Evolutionary conservation across 2,888 invertebrate species (phyloP).

Genomic region (Celastrina argiolus): DNA sequence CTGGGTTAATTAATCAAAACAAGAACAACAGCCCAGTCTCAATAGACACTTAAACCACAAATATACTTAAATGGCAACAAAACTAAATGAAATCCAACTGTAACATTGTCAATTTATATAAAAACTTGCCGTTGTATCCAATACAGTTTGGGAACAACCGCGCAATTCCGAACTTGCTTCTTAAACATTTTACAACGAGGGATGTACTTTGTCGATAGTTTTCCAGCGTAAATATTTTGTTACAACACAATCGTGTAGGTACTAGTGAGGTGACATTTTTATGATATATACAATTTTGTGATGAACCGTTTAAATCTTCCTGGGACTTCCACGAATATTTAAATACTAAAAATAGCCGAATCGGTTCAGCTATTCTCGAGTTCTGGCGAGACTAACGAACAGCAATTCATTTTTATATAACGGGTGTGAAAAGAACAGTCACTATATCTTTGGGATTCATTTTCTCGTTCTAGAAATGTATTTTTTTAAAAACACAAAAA

Average conservation of each 20-base stretch:
- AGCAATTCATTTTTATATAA: too few relatives aligned
- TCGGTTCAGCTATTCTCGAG: too few relatives aligned
- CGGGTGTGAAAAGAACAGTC: too few relatives aligned
- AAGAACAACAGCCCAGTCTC: background rate
- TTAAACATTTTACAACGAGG: constrained; percentile 13
- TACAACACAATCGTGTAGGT: background rate
- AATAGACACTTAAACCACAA: background rate
- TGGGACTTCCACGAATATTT: too few relatives aligned
- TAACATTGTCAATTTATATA: constrained; percentile 4
- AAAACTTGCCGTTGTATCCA: background rate
- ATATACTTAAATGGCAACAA: background rate
- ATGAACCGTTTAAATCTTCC: too few relatives aligned
- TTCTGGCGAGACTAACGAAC: too few relatives aligned
- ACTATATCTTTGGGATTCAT: too few relatives aligned
- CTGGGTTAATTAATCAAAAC: too few relatives aligned
- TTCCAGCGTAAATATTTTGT: background rate
- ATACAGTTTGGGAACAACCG: constrained; percentile 4
- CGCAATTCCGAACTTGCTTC: constrained; percentile 6
- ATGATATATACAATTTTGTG: too few relatives aligned
- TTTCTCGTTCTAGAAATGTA: too few relatives aligned
- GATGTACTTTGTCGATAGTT: constrained; percentile 11
- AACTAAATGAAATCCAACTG: background rate
- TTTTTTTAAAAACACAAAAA: too few relatives aligned
- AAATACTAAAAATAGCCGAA: too few relatives aligned
- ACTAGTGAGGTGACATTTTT: background rate